Conservation (phyloP, 1,140 invertebrate species). For the Paracyclopina nana region DNA sequence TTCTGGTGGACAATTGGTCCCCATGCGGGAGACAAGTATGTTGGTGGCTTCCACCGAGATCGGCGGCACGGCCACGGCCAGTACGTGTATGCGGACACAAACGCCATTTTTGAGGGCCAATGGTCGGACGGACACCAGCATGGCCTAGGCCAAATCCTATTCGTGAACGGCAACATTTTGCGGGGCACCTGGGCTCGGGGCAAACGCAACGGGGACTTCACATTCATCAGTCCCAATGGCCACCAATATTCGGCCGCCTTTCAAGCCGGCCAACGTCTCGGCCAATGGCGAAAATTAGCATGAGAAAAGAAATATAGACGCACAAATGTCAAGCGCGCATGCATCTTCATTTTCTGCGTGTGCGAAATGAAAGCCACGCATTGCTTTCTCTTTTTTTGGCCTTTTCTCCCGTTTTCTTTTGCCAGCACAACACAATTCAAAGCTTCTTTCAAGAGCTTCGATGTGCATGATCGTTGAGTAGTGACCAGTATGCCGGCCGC, state of each 20-base stretch:
- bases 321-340: too few relatives aligned
- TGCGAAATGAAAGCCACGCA: too few relatives aligned
- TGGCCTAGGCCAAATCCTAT: background rate
- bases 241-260: background rate
- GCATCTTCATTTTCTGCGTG: too few relatives aligned
- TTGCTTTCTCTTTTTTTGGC: too few relatives aligned
- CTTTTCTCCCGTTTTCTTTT: too few relatives aligned
- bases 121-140: constrained; percentile 8
- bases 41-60: constrained; percentile 6
- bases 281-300: constrained; percentile 11
- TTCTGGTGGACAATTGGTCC: constrained; percentile 13
- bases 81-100: background rate
- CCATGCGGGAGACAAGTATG: constrained; percentile 8
- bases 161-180: constrained; percentile 4
- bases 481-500: too few relatives aligned
- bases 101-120: background rate
- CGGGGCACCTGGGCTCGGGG: constrained; percentile 4
- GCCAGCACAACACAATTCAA: too few relatives aligned
- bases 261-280: background rate
- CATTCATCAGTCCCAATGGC: constrained; percentile 12
- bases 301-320: too few relatives aligned
- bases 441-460: too few relatives aligned
- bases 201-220: background rate
- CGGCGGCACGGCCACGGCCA: background rate
- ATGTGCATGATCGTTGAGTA: too few relatives aligned